Evolutionary conservation across 2,888 invertebrate species (phyloP), one percentile per base, ranked within the genome.

Genomic region (Rutpela maculata): DNA sequence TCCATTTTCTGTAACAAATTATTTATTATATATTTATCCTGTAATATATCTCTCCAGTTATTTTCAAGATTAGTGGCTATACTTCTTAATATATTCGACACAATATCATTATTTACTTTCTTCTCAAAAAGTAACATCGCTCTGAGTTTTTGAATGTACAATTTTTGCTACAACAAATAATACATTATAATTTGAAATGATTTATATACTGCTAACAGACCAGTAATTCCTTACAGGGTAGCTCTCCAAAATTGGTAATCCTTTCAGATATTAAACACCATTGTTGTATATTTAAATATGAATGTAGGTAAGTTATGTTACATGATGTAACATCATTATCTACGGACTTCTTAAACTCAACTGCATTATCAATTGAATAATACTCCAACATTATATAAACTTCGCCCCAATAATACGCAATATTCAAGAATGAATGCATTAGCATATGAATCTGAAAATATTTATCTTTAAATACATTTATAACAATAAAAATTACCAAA

Each of bases 201-300:
- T 50, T n/a, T 50, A 7, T 50, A n/a, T n/a, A 50, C n/a, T n/a
- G n/a, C n/a, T 57, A 38, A 78, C 80, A 77, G 81, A 84, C 86
- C 86, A 85, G 80, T 75, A 83, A 81, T 55, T 82, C 80, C 72
- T 84, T 89, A 80, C 89, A 90, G 12, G 87, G 85, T 76, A 84
- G 77, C 78, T 89, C 88, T 2, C 90, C 90, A 82, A 90, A 90
- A 86, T 90, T 90, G 11, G 84, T 87, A 59, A 90, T 88, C 67
- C 90, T 85, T 81, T 90, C 88, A 6, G 87, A 86, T 76, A 90
- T 86, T 18, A 88, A 80, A 75, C 87, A 87, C 90, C 90, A 90
- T 50, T 89, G 87, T 74, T 88, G 86, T 5, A 84, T 76, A 15
- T 84, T 85, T 60, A 90, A 81, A 82, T 89, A 90, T 2, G 88